These are phyloP conservation scores for Lathamus discolor DNA, from an alignment of 2,113 vertebrate species.

Conservation along the genomic window DNA sequence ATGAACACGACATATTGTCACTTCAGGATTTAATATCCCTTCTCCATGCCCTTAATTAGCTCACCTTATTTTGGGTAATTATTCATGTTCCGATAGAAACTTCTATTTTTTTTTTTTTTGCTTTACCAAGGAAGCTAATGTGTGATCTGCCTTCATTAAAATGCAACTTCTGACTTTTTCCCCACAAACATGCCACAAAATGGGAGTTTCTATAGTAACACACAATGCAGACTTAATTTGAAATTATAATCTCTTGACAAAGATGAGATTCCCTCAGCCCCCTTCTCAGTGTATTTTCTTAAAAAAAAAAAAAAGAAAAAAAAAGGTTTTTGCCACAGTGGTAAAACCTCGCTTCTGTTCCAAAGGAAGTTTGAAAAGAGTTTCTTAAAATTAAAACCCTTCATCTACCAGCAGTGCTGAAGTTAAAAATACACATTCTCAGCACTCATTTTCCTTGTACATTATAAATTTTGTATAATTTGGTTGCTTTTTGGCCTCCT, in stretches of 20 bases:
- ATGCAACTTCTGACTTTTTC: constrained; percentile 51
- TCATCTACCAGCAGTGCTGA: neutral
- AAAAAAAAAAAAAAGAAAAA: neutral
- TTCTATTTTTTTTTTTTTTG: neutral
- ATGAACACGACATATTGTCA: constrained; percentile 19
- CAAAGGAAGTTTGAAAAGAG: neutral
- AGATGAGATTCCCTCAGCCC: neutral
- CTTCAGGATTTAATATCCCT: constrained; percentile 25
- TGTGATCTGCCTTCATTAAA: constrained; percentile 30
- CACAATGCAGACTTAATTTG: constrained; percentile 43
- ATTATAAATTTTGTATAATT: neutral
- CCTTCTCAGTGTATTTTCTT: neutral
- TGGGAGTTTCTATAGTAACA: constrained; percentile 67
- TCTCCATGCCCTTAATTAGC: constrained; percentile 33
- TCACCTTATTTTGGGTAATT: neutral
- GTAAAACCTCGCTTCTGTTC: neutral
- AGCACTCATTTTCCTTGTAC: neutral
- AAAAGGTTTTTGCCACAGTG: neutral
- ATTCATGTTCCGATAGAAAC: constrained; percentile 9
- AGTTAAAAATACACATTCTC: neutral
- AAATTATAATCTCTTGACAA: constrained; percentile 55
- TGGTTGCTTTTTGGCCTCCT: neutral
- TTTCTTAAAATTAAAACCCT: neutral
- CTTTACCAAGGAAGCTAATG: neutral
- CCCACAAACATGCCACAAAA: constrained; percentile 37